Percentiles rank a stretch among this genome's conserved stretches.
Conservation (phyloP, 2,888 invertebrate genomes). For the Tupiocoris notatus region DNA sequence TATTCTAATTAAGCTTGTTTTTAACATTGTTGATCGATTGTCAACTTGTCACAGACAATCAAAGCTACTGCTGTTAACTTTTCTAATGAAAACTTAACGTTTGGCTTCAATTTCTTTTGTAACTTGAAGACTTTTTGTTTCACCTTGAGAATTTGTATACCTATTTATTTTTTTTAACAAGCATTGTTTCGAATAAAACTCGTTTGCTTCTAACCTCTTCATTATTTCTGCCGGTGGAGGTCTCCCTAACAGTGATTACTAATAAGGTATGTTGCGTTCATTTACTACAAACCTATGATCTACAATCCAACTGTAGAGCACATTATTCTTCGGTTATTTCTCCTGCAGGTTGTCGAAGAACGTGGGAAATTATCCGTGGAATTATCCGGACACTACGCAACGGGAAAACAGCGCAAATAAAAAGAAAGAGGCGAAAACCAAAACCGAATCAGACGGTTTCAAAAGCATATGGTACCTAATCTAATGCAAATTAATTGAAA, state of each 20-base stretch:
- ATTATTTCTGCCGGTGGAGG: slow-evolving; percentile 20
- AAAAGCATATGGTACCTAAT: slow-evolving; percentile 47
- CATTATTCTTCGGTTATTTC: no score
- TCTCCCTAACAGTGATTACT: background rate
- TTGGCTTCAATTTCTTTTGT: background rate
- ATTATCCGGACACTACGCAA: background rate
- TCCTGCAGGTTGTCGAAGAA: background rate
- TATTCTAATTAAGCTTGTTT: background rate
- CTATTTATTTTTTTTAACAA: slow-evolving; percentile 9
- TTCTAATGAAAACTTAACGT: no score
- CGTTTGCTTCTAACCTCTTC: slow-evolving; percentile 19
- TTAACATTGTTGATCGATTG: no score
- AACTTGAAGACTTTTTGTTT: slow-evolving; percentile 12
- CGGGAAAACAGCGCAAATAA: background rate
- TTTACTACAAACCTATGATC: no score
- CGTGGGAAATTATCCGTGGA: background rate
- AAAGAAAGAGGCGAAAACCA: slow-evolving; percentile 25
- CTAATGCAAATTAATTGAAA: no score
- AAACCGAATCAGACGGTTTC: slow-evolving; percentile 40
- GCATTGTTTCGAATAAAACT: slow-evolving; percentile 9
- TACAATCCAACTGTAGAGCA: no score
- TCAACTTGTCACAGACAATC: no score
- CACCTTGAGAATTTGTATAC: slow-evolving; percentile 1
- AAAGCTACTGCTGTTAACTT: no score
- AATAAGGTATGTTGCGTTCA: background rate